Evolutionary conservation across 2,888 invertebrate species (phyloP), one percentile per base, ranked within the genome.

Genomic region (Odontocolon sp.): DNA sequence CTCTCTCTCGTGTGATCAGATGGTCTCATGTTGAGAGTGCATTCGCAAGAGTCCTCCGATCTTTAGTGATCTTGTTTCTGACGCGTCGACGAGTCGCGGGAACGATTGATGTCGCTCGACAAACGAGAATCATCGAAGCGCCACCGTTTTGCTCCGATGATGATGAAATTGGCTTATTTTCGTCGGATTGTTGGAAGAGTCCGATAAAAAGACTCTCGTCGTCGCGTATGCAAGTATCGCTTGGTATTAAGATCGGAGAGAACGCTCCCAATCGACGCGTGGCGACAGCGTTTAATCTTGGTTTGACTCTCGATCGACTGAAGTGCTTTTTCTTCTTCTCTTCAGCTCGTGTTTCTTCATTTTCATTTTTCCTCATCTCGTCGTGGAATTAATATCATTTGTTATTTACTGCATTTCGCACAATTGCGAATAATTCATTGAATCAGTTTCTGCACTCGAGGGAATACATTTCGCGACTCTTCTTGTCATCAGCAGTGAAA

Each of bases 101-200:
- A n/a, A n/a, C n/a, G n/a, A n/a, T n/a, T n/a, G n/a, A 14, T 38
- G 38, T 28, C 23, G 16, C 31, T 28, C 8, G 28, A 14, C 50
- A 28, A 56, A 40, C 54, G 61, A 40, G 61, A 45, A 26, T 63
- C 54, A 56, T 63, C 11, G 56, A 40, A 38, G 59, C 56, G 61
- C 56, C 61, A 26, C 63, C 42, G 31, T 26, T 63, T 71, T 67
- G 71, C 78, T 42, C 69, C 64, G 45, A 36, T 56, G 74, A 78
- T 78, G 72, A 80, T 70, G 78, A 80, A 80, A 80, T 71, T 74
- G 28, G 54, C 64, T 78, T 78, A 78, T 78, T 78, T 78, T 74
- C 45, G 78, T 74, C 74, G 31, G 52, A 23, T 66, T 47, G 59
- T 66, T 59, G 66, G 52, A 52, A 38, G 54, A 61, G 66, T 71